Evolutionary conservation across 2,113 vertebrate genomes (phyloP), one percentile per base, ranked within the genome.

Genomic region (Laticauda laticaudata): DNA sequence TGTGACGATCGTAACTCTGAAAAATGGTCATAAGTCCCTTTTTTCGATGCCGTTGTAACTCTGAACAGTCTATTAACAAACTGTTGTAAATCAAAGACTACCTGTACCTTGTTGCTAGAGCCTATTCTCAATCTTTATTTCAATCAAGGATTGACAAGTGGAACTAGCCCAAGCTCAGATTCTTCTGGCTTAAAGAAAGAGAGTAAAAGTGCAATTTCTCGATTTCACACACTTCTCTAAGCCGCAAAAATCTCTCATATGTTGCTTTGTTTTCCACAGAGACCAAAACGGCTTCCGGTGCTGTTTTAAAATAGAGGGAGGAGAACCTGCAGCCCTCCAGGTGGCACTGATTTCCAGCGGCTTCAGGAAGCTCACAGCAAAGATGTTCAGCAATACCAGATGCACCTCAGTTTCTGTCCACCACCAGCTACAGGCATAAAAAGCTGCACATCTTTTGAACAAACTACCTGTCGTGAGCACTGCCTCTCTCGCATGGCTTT

Each of bases 401-500:
- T 34, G 34, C 15, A 8, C 34, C 15, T 39, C 0, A 14, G n/a
- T 14, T 75, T 75, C 69, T 20, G 5, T 11, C 81, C 55, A n/a
- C 12, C 2, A 26, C 18, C 55, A 14, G 29, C 45, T 23, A 6
- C 20, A 5, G 5, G 2, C 26, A 20, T 5, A 1, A 43, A 5
- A 86, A 9, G 2, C 15, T 15, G 39, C 57, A 10, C 39, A 24
- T 11, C 48, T 12, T 9, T 61, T 3, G 0, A 0, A 5, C 11
- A 12, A 45, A 18, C 0, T 95, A 99, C 99, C 99, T 99, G 99
- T 93, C 99, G 98, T 0, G 99, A 99, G 95, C 99, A 99, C 97
- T 99, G 99, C 26, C 99, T 97, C 96, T 99, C 99, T 56, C 99
- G 97, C 99, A 99, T 99, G 95, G 99, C 99, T 95, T 99, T 99